phyloP scores from a whole-genome alignment of 2,888 invertebrate genomes.

The Stegophylla sp. region DNA sequence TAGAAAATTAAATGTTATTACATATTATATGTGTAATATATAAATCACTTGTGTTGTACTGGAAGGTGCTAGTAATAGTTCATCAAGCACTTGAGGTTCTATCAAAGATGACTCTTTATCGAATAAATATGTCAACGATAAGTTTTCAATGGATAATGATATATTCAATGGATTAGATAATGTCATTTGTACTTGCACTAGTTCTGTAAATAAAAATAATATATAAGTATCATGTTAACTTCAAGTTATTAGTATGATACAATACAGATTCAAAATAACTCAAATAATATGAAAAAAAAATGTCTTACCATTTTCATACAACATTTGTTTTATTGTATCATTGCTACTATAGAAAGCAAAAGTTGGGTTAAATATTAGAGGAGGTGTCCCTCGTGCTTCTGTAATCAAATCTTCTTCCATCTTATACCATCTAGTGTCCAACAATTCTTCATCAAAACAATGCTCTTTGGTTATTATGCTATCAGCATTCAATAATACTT shows the following conservation, averaged over 20 bases:
- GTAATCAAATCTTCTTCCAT: conserved; percentile 80
- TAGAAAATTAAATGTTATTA: background rate
- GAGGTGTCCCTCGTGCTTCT: conserved; percentile 72
- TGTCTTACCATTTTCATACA: conserved; percentile 45
- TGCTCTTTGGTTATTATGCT: conserved; percentile 54
- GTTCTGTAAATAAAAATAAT: conserved; percentile 30
- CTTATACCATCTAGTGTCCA: conserved; percentile 71
- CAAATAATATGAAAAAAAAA: background rate
- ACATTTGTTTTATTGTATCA: conserved; percentile 24
- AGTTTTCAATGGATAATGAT: conserved; percentile 49
- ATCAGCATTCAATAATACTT: conserved; percentile 52
- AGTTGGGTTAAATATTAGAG: conserved; percentile 81
- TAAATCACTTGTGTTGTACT: conserved; percentile 53
- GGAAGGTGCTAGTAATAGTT: conserved; percentile 49
- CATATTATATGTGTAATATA: background rate
- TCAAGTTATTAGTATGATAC: background rate
- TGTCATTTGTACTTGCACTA: conserved; percentile 56
- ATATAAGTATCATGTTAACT: too few relatives aligned
- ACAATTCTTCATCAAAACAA: conserved; percentile 29
- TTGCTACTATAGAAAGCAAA: conserved; percentile 69
- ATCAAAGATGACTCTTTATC: conserved; percentile 39
- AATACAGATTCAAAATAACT: background rate
- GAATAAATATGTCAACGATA: conserved; percentile 42
- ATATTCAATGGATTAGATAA: conserved; percentile 54
- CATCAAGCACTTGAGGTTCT: conserved; percentile 51